Evolutionary conservation across 2,113 vertebrate species (phyloP), one percentile per base, ranked within the genome.

Genomic region (Cygnus buccinator): DNA sequence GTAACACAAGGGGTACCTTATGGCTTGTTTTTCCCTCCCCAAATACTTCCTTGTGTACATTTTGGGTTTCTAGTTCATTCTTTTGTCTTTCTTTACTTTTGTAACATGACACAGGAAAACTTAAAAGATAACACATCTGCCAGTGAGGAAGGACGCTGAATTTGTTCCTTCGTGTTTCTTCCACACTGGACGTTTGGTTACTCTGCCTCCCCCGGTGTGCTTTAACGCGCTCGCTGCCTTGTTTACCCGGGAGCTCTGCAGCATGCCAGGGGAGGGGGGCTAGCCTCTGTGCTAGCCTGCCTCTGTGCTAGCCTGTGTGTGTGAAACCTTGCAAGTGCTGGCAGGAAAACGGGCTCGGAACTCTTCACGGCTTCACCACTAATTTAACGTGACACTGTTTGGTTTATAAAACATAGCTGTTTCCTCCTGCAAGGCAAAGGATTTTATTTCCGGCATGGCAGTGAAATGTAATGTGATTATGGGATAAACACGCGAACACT

Each of bases 381-480:
- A 52, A 26, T 79, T 67, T 11, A 48, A 25, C 29, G 26, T 28
- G 25, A 48, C 14, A 13, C 23, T 35, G 73, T 55, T 58, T 21
- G 20, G 26, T 87, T 78, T 78, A 13, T 55, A 48, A 77, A 67
- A 29, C 59, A 10, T 52, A 75, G 58, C 57, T 55, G n/a, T 50
- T 85, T 67, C 43, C 13, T 92, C 54, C 67, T 39, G 55, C 59
- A 43, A 80, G 75, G 83, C 67, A 70, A 41, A 75, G 33, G 44
- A 23, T 26, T 92, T 61, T 6, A 22, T 80, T 94, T 75, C 26
- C 63, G 79, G 39, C 52, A 9, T 59, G 78, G 66, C 65, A 84
- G 83, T 76, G 79, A 92, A 73, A 83, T 72, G 75, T 39, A 92
- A 73, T 22, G 50, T 77, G 79, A 76, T 85, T 90, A 76, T 67